A percentile compares a stretch with the other conserved stretches of the same genome.
Conservation (phyloP, 2,113 vertebrate species). For the Odontophorus gujanensis region DNA sequence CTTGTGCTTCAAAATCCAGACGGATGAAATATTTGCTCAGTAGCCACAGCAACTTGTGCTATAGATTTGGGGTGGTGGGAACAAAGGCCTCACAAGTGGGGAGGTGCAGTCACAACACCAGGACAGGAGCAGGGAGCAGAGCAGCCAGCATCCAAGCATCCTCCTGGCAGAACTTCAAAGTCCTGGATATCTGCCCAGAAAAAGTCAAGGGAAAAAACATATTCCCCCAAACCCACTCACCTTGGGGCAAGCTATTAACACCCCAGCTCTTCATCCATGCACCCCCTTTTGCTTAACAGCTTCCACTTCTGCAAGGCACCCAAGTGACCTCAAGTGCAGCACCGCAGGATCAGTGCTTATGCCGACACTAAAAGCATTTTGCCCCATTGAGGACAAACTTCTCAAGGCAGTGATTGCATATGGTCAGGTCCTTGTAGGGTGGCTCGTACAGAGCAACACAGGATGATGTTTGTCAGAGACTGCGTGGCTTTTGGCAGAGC, state of each 20-base stretch:
- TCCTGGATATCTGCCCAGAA: constrained; percentile 21
- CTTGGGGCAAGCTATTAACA: not conserved
- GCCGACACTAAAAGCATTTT: not conserved
- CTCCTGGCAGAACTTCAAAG: constrained; percentile 32
- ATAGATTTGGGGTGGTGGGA: not conserved
- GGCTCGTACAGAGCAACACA: not conserved
- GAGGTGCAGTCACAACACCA: constrained; percentile 1
- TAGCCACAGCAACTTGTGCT: not conserved
- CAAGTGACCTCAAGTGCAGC: not conserved
- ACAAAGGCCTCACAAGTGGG: not conserved
- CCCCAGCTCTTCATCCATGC: not conserved
- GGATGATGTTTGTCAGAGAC: not conserved
- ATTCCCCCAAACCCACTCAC: not conserved
- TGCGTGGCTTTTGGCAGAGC: not conserved
- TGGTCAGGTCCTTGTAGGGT: not conserved
- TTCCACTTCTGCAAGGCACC: not conserved
- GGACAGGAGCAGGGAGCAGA: not conserved
- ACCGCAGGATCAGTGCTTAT: accelerated
- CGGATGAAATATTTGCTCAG: not conserved
- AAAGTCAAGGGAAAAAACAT: not conserved
- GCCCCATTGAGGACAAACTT: accelerated
- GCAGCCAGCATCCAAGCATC: not conserved
- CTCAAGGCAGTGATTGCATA: accelerated
- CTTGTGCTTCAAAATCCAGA: not conserved
- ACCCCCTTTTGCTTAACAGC: not conserved